phyloP scores from a whole-genome alignment of 2,113 vertebrate species.

The Theropithecus gelada region DNA sequence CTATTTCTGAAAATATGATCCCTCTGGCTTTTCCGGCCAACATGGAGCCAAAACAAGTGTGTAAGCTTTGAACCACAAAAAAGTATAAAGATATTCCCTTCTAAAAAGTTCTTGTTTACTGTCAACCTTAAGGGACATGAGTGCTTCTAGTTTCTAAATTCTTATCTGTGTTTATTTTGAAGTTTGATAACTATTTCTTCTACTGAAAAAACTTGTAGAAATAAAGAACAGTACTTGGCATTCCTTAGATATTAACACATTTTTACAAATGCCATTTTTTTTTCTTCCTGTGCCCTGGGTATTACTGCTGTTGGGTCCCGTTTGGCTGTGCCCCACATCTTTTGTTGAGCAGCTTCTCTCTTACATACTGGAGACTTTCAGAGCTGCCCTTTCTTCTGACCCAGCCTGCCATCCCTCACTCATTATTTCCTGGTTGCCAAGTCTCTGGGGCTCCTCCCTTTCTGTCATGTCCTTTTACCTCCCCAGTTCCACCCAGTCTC shows the following conservation, averaged over 20 bases:
- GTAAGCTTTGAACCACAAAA: background rate
- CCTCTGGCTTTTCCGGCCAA: slow-evolving; percentile 14
- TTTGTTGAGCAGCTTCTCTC: background rate
- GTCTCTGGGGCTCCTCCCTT: background rate
- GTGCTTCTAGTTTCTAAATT: slow-evolving; percentile 50
- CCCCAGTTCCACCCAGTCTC: background rate
- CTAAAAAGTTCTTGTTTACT: slow-evolving; percentile 18
- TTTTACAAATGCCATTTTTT: background rate
- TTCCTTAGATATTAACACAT: slow-evolving; percentile 46
- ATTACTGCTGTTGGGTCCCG: background rate
- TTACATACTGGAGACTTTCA: background rate
- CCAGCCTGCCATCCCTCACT: background rate
- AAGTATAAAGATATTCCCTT: background rate
- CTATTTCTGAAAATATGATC: background rate
- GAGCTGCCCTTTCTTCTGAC: background rate
- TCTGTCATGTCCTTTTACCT: background rate
- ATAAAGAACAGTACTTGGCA: slow-evolving; percentile 41
- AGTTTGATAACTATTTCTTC: slow-evolving; percentile 43
- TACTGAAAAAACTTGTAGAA: slow-evolving; percentile 42
- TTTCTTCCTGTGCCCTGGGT: background rate
- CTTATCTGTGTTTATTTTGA: slow-evolving; percentile 46
- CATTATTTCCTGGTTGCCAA: background rate
- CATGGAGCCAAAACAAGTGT: background rate
- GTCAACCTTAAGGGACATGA: slow-evolving; percentile 2
- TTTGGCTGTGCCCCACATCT: background rate